Conservation (phyloP, 2,797 vertebrate genomes). For the Ceryle rudis region DNA sequence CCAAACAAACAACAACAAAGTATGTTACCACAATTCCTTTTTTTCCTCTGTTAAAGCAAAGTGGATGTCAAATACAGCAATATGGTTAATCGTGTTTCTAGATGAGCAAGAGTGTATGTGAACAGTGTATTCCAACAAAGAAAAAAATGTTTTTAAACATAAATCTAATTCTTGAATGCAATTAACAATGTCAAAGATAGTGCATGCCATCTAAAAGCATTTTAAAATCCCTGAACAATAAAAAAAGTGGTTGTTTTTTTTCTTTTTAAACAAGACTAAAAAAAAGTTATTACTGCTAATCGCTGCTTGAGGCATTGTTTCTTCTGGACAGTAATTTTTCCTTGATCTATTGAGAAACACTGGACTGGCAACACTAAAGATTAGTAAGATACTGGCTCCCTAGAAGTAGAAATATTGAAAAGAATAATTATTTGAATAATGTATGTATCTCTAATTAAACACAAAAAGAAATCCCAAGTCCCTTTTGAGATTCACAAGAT, state of each 20-base stretch:
- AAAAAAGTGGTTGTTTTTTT: background rate
- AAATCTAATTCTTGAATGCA: background rate
- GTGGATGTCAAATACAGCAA: background rate
- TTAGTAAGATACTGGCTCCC: background rate
- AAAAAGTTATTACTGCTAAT: background rate
- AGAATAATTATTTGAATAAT: background rate
- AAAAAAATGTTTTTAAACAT: background rate
- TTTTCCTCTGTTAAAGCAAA: background rate
- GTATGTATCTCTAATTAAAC: background rate
- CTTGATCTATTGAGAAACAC: background rate
- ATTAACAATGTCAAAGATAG: background rate
- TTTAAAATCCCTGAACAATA: background rate
- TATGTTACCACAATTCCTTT: background rate
- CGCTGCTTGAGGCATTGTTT: background rate
- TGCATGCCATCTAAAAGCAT: background rate
- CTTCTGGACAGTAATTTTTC: background rate
- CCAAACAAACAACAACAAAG: background rate
- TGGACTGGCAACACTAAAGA: background rate
- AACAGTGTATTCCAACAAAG: background rate
- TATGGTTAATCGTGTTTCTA: background rate
- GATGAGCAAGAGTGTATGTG: background rate
- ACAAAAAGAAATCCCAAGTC: background rate
- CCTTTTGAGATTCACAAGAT: background rate
- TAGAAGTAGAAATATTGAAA: background rate
- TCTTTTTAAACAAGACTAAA: background rate